Conservation (phyloP, 2,888 invertebrate genomes). For the Ryuthela nishihirai region DNA sequence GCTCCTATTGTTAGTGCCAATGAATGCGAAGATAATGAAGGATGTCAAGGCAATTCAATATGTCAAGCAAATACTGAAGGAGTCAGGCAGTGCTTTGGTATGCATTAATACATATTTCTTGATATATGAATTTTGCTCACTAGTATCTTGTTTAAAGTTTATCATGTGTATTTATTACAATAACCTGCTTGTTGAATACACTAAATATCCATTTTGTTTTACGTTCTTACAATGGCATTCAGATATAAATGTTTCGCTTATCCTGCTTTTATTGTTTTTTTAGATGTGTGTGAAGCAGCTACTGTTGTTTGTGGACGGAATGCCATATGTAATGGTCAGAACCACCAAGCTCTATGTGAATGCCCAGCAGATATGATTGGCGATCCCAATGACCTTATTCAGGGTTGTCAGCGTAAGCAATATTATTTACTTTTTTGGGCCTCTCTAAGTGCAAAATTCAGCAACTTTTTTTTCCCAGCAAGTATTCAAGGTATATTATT, state of each 20-base stretch:
- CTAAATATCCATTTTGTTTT: no score
- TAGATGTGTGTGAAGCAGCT: slow-evolving; percentile 30
- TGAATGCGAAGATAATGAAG: slow-evolving; percentile 35
- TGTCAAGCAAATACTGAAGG: slow-evolving; percentile 30
- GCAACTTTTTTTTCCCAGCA: no score
- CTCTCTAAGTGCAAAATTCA: no score
- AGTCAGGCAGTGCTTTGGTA: slow-evolving; percentile 32
- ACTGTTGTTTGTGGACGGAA: slow-evolving; percentile 64
- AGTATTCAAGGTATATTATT: no score
- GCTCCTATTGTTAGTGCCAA: slow-evolving; percentile 13
- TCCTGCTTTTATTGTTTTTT: not conserved
- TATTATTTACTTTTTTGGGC: no score
- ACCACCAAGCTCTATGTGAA: slow-evolving; percentile 69
- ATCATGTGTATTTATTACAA: no score
- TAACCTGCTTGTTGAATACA: no score
- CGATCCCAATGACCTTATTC: slow-evolving; percentile 46
- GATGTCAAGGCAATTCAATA: slow-evolving; percentile 29
- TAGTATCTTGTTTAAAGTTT: not conserved
- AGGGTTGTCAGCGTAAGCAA: slow-evolving; percentile 33
- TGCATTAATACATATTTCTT: not conserved
- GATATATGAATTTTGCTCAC: not conserved
- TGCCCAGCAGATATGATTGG: slow-evolving; percentile 75
- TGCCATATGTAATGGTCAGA: slow-evolving; percentile 71
- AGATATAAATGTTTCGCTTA: not conserved
- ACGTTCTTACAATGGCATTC: no score